Evolutionary conservation across 2,888 invertebrate species (phyloP), one percentile per base, ranked within the genome.

Genomic region (Volucella inanis): DNA sequence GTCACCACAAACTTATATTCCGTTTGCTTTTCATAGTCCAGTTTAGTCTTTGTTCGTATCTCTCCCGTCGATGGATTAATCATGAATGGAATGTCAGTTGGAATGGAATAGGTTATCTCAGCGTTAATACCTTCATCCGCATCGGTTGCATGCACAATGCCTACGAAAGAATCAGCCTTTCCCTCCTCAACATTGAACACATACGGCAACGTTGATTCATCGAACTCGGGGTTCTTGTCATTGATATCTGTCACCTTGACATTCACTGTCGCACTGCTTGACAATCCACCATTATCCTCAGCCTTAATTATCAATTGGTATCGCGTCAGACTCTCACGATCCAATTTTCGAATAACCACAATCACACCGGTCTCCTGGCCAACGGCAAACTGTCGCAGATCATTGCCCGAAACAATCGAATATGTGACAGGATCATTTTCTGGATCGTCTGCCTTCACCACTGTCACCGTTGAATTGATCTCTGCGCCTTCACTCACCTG

Each of bases 201-300:
- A 89, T 98, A 98, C 0, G 97, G 96, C 87, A 96, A 93, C 18
- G 94, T 94, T 0, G 90, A 90, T 68, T 94, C 94, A n/a, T 96
- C 94, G 89, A 98, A 98, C 89, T 96, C 96, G 0, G 98, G 98
- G 90, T 97, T 97, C 89, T 97, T 97, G 89, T 98, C 98, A 90
- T 98, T 98, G 84, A 97, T 97, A 89, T 98, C 98, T 0, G 97
- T 97, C 1, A 98, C 96, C 90, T 96, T 96, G 74, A 98, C 96
- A 89, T 97, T 97, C 0, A 98, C 96, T 0, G 96, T 97, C 0
- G 97, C 96, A 1, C 96, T 96, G 88, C 95, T 96, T 0, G 95
- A 94, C 47, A 97, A 91, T 55, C 96, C 96, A 1, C 97, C 97
- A 31, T 96, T 95, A 90, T 98, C 98, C 91, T 97, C 97, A 0